Evolutionary conservation across 2,113 vertebrate species (phyloP), one percentile per base, ranked within the genome.

Genomic region (Leiothrix lutea): DNA sequence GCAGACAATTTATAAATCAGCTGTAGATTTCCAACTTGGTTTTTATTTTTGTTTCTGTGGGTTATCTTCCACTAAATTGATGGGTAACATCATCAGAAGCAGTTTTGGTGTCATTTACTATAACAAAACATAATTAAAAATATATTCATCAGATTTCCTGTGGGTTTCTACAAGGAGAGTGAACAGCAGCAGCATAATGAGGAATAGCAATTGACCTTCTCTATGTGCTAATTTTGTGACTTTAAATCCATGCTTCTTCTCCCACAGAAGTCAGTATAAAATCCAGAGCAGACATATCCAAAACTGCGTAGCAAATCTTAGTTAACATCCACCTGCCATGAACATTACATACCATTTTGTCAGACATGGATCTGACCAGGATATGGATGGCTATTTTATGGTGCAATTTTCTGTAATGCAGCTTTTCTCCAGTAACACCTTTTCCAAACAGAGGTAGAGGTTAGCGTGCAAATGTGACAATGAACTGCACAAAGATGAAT

Each of bases 1-100:
- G 96, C 86, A 56, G 95, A 93, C 78, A 35, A 90, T 94, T 92
- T 94, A 94, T 95, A 95, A 97, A 97, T 93, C 97, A 96, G 95
- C 90, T 62, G 74, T 69, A 91, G 92, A 93, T 96, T 95, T 90
- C 85, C 72, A 79, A 28, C 45, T 78, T 38, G n/a, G 83, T 90
- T 94, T 95, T 94, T 92, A 64, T 87, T 94, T 95, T 87, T 84
- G 86, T 92, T 84, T 97, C 85, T 5, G 40, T 74, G 51, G 29
- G 56, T 95, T 95, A 78, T 88, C 79, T 90, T 81, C 35, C 21
- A 54, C 53, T 89, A 70, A 91, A 95, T 86, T 85, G 77, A 92
- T 84, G 80, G 31, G 51, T 10, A 92, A 64, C 61, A 88, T 60
- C 66, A 86, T 77, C 83, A 88, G 80, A 88, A 42, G 71, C 69